Evolutionary conservation across 2,797 vertebrate species (phyloP), one percentile per base, ranked within the genome.

Genomic region (Clamator glandarius): DNA sequence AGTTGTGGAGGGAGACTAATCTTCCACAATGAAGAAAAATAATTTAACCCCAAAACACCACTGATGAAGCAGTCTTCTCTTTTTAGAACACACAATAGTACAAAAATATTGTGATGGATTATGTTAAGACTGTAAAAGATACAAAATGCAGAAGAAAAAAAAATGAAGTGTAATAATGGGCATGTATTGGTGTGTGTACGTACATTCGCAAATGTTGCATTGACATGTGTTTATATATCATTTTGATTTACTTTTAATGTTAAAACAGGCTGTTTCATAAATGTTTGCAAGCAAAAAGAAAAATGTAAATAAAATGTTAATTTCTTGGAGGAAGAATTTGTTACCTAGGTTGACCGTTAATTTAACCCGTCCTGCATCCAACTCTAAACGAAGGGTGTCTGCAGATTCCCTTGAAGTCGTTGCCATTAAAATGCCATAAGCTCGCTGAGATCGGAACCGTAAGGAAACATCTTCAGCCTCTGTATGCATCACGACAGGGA

Each of bases 281-380:
- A 98, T 96, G 96, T 96, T 96, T 84, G 98, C 98, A 98, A 96
- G 98, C 98, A 98, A 97, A 97, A 97, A 94, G 69, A 96, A 96
- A 96, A 80, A 92, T 96, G 97, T 82, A 96, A 87, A 93, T 81
- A 74, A 94, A 93, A 96, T 97, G 96, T 97, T 97, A 97, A 96
- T 95, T 96, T 94, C 87, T 63, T 73, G 84, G 64, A 90, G 89
- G 86, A 97, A 96, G 91, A 95, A 72, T 93, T 94, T 97, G 98
- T 98, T 99, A 99, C 99, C 99, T 99, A 99, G 98, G 94, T 99
- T 99, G 97, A 99, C 99, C 91, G 99, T 99, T 95, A 99, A 98
- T 76, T 99, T 99, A 95, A 99, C 99, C 9, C 99, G 98, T 76
- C 99, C 99, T 28, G 98, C 98, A 84, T 99, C 99, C 97, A 99